A percentile compares a stretch with the other conserved stretches of the same genome.
phyloP scores from a whole-genome alignment of 2,888 invertebrate species.

The Hirudinaria manillensis region DNA sequence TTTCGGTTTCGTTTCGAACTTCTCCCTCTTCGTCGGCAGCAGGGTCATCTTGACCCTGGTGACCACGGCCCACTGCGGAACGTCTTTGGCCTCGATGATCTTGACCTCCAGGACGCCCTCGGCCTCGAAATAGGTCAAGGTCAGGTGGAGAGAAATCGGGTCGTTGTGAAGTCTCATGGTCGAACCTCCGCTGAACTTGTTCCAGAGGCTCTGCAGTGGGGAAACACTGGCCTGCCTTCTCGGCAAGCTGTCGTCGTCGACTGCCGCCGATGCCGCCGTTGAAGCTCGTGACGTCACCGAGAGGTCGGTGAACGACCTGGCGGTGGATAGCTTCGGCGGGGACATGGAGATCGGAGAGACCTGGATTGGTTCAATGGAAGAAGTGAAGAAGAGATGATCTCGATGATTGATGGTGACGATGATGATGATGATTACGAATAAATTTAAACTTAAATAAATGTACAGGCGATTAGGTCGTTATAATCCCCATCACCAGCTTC shows the following conservation, averaged over 20 bases:
- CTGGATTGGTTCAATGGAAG: too few species aligned
- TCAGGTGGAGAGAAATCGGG: not conserved
- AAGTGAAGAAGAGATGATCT: conserved; percentile 30
- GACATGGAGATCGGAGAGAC: not conserved
- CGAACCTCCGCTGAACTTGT: not conserved
- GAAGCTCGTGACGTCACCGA: not conserved
- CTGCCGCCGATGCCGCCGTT: too few species aligned
- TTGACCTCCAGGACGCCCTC: conserved; percentile 9
- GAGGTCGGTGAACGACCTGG: not conserved
- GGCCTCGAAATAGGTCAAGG: not conserved
- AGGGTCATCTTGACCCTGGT: conserved; percentile 5
- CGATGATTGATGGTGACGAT: conserved; percentile 38
- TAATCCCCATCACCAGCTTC: too few species aligned
- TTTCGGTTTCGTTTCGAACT: conserved; percentile 17
- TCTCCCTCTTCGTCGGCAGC: not conserved
- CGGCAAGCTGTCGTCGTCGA: too few species aligned
- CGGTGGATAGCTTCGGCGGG: not conserved
- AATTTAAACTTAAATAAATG: too few species aligned
- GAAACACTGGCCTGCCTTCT: not conserved
- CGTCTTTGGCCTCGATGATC: conserved; percentile 7
- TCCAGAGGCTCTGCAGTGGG: not conserved
- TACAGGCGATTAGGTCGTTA: too few species aligned
- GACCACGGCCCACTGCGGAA: not conserved
- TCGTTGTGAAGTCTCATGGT: not conserved
- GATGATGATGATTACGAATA: conserved; percentile 37